Evolutionary conservation across 2,888 invertebrate genomes (phyloP).

Genomic region (Linyphia triangularis): DNA sequence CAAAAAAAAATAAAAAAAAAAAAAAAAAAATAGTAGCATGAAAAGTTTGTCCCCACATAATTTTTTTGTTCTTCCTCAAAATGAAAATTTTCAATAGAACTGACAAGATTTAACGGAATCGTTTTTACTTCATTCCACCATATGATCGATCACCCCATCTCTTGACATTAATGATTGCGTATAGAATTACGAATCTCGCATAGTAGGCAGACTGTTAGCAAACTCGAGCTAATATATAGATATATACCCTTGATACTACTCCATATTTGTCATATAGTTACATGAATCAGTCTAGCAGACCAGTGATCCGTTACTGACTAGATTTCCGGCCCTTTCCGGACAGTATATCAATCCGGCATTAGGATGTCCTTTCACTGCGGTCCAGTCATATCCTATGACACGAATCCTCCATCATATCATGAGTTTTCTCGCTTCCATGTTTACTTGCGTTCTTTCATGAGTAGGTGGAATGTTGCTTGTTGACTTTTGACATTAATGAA

Average conservation of each 20-base stretch:
- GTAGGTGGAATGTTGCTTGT: neutral
- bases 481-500: no score
- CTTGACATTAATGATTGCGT: slow-evolving; percentile 40
- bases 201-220: slow-evolving; percentile 5
- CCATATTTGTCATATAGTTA: slow-evolving; percentile 33
- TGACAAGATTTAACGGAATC: no score
- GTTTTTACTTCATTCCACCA: neutral
- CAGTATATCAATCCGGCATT: slow-evolving; percentile 50
- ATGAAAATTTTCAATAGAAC: no score
- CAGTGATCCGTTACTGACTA: slow-evolving; percentile 52
- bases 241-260: neutral
- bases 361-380: slow-evolving; percentile 25
- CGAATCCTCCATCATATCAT: slow-evolving; percentile 15
- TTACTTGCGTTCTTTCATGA: neutral
- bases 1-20: no score
- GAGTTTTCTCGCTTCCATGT: neutral
- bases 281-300: slow-evolving; percentile 2
- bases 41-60: no score
- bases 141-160: neutral
- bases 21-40: no score
- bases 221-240: neutral
- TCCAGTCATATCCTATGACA: neutral
- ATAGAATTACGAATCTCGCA: slow-evolving; percentile 33
- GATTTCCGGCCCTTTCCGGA: slow-evolving; percentile 33
- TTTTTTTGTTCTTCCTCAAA: no score